A percentile compares a stretch with the other conserved stretches of the same genome.
Conservation (phyloP, 2,888 invertebrate genomes). For the Xestia sexstrigata region DNA sequence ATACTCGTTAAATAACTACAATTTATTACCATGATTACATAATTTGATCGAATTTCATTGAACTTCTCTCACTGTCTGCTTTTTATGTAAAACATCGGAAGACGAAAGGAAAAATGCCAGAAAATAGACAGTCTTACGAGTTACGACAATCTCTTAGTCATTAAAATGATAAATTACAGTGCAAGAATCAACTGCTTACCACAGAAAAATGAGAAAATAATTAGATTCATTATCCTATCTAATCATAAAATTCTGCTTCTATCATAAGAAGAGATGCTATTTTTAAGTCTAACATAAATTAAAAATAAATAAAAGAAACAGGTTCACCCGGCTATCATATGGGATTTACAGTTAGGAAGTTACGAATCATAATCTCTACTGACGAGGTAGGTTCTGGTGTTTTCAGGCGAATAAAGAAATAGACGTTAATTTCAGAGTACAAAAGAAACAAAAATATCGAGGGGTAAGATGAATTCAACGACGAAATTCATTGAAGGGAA, state of each 20-base stretch:
- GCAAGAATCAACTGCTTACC: neutral
- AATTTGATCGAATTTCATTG: constrained; percentile 67
- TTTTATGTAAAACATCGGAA: constrained; percentile 16
- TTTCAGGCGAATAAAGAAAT: neutral
- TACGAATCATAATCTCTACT: neutral
- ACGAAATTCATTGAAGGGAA: neutral
- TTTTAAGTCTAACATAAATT: neutral
- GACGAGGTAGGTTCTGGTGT: neutral
- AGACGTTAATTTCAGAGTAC: neutral
- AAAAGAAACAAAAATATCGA: neutral
- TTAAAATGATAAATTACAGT: neutral
- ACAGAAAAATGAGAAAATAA: constrained; percentile 11
- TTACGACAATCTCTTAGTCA: neutral
- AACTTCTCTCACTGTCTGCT: constrained; percentile 67
- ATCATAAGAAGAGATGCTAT: constrained; percentile 2
- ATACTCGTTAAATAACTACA: constrained; percentile 70
- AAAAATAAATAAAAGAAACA: neutral
- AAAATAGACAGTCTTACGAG: neutral
- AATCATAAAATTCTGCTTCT: constrained; percentile 29
- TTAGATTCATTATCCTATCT: constrained; percentile 58
- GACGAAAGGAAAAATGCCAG: neutral
- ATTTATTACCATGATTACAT: constrained; percentile 74
- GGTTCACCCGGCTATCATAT: constrained; percentile 45
- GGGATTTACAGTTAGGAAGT: constrained; percentile 36
- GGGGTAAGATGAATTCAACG: neutral